Base-by-base conservation (phyloP, 2,797 vertebrate species). In the Furcifer pardalis region DNA sequence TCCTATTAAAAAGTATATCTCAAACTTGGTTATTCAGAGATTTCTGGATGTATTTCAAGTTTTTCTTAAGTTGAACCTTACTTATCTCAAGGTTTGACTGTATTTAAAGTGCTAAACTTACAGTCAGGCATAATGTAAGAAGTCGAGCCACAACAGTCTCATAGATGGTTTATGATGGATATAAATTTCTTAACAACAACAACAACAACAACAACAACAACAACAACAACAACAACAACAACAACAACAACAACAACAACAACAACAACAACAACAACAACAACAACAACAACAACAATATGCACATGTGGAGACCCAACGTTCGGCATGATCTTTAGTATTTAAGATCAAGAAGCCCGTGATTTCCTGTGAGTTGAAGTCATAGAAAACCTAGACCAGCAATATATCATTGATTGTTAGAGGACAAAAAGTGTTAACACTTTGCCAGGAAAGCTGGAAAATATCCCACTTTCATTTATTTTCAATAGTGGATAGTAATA, bases 401-500 rank as follows among this genome's bases (percentile, higher is more conserved):
- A 85, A 25, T 44, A 79, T 66, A 35, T 7, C 8, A 7, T 71
- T 90, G 15, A 46, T 1, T 12, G 59, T 72, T 77, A 52, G 13
- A 5, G 19, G 15, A 23, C 30, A 83, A 2, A 27, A 72, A 62
- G 32, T 49, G 56, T 71, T 81, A 90, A 71, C 40, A 65, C 35
- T 79, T 42, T 91, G 60, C 73, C 21, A 81, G 84, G 2, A 0
- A 86, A 5, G 1, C 74, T 44, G 46, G 83, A 85, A 86, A 90
- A 89, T 81, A 91, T 92, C 88, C 75, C 84, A 1, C 87, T 72
- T 84, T 90, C 91, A 91, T 75, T 88, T 87, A 68, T 21, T 32
- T 59, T 83, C 81, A 84, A 80, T 86, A 84, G 79, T 17, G 68
- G 7, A 66, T 92, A 88, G 78, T 88, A 93, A 87, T 91, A 90